These are phyloP conservation scores for Xestia ashworthii DNA, from an alignment of 2,888 invertebrate genomes.

Conservation along the genomic window DNA sequence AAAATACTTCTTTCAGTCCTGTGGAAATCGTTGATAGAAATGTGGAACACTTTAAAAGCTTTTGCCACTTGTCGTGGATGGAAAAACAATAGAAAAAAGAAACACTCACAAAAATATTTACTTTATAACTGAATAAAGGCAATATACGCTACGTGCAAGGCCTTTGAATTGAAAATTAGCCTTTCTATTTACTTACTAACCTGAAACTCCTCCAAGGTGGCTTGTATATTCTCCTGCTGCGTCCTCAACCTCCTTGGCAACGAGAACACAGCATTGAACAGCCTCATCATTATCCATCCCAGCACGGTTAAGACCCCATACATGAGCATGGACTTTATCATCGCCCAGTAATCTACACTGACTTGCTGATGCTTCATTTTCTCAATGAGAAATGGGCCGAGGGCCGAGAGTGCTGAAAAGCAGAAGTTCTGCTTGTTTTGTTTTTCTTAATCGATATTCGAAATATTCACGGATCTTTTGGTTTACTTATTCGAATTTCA, in stretches of 20 bases:
- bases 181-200: conserved; percentile 57
- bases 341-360: conserved; percentile 92
- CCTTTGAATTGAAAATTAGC: neutral
- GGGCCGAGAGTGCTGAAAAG: neutral
- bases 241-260: conserved; percentile 91
- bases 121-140: neutral
- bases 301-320: conserved; percentile 91
- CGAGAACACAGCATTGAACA: conserved; percentile 92
- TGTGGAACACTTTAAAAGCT: neutral
- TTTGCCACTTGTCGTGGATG: neutral
- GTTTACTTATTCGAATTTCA: conserved; percentile 6
- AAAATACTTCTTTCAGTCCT: neutral
- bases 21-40: neutral
- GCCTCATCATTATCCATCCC: conserved; percentile 92
- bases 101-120: neutral
- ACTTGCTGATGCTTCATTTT: conserved; percentile 93
- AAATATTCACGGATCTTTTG: neutral
- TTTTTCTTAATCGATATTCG: conserved; percentile 10
- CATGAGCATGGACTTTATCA: conserved; percentile 91
- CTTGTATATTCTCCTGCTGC: conserved; percentile 88
- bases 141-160: neutral
- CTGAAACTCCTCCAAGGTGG: conserved; percentile 88
- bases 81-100: neutral
- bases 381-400: neutral
- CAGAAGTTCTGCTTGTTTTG: neutral